Evolutionary conservation across 1,140 invertebrate genomes (phyloP), one percentile per base, ranked within the genome.

Genomic region (Ganaspis sp.): DNA sequence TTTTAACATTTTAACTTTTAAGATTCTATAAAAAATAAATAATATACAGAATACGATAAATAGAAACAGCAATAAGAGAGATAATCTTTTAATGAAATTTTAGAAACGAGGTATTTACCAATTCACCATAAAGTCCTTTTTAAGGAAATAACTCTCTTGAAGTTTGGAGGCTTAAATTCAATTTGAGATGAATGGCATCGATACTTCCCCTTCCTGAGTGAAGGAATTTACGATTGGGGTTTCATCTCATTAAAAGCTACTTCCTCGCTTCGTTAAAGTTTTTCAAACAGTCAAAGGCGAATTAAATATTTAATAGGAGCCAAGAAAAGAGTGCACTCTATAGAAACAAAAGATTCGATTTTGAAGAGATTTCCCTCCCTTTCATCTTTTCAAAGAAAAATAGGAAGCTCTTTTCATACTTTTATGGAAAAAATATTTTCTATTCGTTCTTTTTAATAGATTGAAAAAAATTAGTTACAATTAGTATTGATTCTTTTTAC

Each of bases 201-300:
- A 58, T 58, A 58, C 54, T 58, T 9, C 21, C 54, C 11, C 21
- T 58, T 58, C 9, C 19, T 12, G 54, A 26, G 21, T 29, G 21
- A 26, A 21, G 54, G 54, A 58, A 58, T 58, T 58, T 26, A 58
- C 54, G 54, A 58, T 58, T 58, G 54, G 54, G 21, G 54, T 58
- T 58, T 9, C 54, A 11, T 58, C 54, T 58, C 54, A 58, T 58
- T 58, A 58, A 58, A 23, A 26, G 54, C 23, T 58, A 58, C 21
- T 58, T 58, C 54, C 54, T 58, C 21, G 54, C 23, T 58, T 58
- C 54, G 54, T 58, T 58, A 29, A 58, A 58, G 21, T 26, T 58
- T 26, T 58, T 58, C 21, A 58, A 58, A 26, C 54, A 12, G 19
- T 19, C 21, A 58, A 58, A 58, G 21, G 54, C 9, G 23, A 58